Evolutionary conservation across 1,140 invertebrate genomes (phyloP).

Genomic region (Leptonema lineaticorne): DNA sequence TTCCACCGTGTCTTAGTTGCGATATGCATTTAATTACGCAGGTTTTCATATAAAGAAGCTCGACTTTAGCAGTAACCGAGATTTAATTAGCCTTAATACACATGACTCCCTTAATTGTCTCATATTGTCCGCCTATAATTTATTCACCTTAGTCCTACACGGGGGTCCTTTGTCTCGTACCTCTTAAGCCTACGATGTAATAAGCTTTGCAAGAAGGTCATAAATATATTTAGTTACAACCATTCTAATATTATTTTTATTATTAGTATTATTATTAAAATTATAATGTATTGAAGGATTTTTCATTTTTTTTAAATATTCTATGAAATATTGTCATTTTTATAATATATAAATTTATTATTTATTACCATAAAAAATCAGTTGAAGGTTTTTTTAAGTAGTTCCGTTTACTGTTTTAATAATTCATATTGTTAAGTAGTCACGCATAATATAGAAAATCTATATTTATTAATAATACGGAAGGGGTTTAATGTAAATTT

Average conservation of each 20-base stretch:
- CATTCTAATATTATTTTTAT: neutral
- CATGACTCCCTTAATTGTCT: slow-evolving; percentile 2
- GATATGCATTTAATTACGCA: neutral
- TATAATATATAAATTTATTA: no score
- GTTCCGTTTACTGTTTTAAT: no score
- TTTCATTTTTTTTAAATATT: no score
- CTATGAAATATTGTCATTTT: no score
- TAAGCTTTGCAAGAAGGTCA: slow-evolving; percentile 5
- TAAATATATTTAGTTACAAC: neutral
- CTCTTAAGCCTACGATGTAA: neutral
- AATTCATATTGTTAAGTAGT: no score
- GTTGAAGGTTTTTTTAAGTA: no score
- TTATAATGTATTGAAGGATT: no score
- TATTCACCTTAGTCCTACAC: slow-evolving; percentile 7
- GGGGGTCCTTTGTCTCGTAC: neutral
- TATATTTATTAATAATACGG: no score
- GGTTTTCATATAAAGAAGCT: neutral
- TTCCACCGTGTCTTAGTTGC: no score
- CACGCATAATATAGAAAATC: no score
- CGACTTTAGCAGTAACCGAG: neutral
- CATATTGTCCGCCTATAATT: slow-evolving; percentile 14
- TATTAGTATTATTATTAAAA: neutral
- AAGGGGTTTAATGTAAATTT: no score
- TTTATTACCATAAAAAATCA: no score
- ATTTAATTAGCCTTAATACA: slow-evolving; percentile 5